Evolutionary conservation across 2,113 vertebrate genomes (phyloP), one percentile per base, ranked within the genome.

Genomic region (Caracal caracal): DNA sequence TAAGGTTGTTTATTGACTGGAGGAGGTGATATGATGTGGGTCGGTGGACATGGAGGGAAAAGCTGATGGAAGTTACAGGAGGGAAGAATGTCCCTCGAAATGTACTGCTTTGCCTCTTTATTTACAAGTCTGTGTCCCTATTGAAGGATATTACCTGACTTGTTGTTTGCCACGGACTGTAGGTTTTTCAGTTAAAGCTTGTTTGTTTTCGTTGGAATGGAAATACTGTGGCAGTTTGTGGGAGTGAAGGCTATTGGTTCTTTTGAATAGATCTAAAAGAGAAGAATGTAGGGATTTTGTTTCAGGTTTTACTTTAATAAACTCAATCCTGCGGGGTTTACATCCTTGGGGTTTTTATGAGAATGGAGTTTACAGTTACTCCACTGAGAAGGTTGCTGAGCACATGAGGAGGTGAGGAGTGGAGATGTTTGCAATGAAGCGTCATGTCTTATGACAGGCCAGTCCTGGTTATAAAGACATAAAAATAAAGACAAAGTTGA

Each of bases 241-340:
- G 28, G 40, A 10, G 15, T 92, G 92, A 92, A 83, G 76, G 49
- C 93, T 91, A 53, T 8, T 79, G 61, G 24, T 97, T 97, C 30
- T 78, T 88, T 53, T 81, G 59, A 83, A 95, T 40, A 89, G 83
- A 65, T 86, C 0, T 82, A 24, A 89, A 83, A 12, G 11, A 53
- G 3, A 40, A 49, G 49, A 83, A 76, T 5, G 17, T 4, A 65
- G 71, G 68, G 53, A 20, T 70, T 92, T 83, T 66, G 8, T 61
- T 75, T 93, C 30, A 40, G 43, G 28, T 75, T 85, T 95, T 83
- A 35, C 10, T 96, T 94, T 94, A 97, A 94, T 94, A 88, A 96
- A 75, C 94, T 73, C 49, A 43, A 0, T 73, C 24, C 65, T 97
- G 43, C 61, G 84, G 4, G n/a, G 76, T 96, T 96, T 95, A 40